Percentiles rank a stretch among this genome's conserved stretches.
Conservation (phyloP, 2,113 vertebrate genomes). For the Prinia subflava region DNA sequence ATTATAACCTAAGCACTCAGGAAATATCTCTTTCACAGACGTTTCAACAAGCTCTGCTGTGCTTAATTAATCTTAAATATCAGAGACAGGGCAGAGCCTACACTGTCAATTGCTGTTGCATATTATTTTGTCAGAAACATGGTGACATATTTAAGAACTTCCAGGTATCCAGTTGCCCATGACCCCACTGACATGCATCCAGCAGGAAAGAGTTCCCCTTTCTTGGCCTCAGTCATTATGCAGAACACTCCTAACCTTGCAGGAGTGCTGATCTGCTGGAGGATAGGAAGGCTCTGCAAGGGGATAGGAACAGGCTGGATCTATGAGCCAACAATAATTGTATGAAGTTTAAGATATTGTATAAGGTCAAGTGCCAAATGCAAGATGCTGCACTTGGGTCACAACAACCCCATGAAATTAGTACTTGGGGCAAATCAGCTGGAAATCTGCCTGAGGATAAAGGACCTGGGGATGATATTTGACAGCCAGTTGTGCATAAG, state of each 20-base stretch:
- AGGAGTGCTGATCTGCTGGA: neutral
- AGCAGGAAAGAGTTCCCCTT: neutral
- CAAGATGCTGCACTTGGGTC: neutral
- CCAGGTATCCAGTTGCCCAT: neutral
- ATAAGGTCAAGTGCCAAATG: no score
- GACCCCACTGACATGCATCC: neutral
- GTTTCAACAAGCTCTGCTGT: neutral
- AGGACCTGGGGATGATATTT: neutral
- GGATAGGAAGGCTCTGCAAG: neutral
- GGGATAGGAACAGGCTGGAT: neutral
- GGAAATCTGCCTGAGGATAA: neutral
- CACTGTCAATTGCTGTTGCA: neutral
- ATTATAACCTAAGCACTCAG: neutral
- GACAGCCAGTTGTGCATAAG: neutral
- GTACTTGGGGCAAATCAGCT: neutral
- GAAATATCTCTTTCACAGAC: neutral
- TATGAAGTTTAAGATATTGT: neutral
- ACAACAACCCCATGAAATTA: neutral
- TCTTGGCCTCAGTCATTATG: neutral
- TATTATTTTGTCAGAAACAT: neutral
- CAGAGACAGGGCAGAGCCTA: neutral
- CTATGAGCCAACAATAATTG: neutral
- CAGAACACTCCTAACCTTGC: neutral
- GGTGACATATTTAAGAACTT: neutral
- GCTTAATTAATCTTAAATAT: neutral